Evolutionary conservation across 23 tunicate genomes (phyloP).

Genomic region (Halocynthia roretzi): DNA sequence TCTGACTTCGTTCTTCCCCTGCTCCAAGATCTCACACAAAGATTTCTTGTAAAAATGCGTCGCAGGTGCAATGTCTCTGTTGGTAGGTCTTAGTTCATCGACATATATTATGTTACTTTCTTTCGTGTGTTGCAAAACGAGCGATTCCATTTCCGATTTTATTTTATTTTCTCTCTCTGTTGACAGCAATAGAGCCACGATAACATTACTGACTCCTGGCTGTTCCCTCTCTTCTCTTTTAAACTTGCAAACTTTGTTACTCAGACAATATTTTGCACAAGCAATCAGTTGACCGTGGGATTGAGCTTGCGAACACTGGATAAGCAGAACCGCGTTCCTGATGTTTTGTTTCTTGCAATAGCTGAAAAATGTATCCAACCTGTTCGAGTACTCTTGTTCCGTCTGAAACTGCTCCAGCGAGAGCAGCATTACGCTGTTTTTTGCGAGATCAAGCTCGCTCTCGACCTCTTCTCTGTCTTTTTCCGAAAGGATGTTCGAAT

Average conservation of each 20-base stretch:
- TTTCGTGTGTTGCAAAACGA: constrained; percentile 47
- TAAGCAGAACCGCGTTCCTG: constrained; percentile 22
- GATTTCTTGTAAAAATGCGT: constrained; percentile 15
- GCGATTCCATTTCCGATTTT: constrained; percentile 1
- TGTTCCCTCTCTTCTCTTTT: constrained; percentile 1
- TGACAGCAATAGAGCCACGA: constrained; percentile 41
- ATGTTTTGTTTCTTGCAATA: neutral
- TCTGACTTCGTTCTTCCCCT: neutral
- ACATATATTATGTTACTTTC: constrained; percentile 39
- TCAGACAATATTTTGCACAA: constrained; percentile 52
- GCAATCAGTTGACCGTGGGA: constrained; percentile 35
- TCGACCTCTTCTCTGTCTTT: constrained; percentile 38
- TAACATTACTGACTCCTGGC: neutral
- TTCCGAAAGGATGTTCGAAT: constrained; percentile 46
- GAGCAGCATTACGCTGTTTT: constrained; percentile 26
- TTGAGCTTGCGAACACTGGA: constrained; percentile 55
- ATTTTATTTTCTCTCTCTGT: constrained; percentile 35
- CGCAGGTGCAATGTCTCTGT: constrained; percentile 31
- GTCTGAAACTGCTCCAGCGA: constrained; percentile 71
- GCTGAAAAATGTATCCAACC: constrained; percentile 38
- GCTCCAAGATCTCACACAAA: constrained; percentile 29
- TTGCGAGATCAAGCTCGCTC: neutral
- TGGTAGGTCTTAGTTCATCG: constrained; percentile 48
- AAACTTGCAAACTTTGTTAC: constrained; percentile 43
- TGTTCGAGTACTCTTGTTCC: constrained; percentile 36